Evolutionary conservation across 2,113 vertebrate species (phyloP).

Genomic region (Archocentrus centrarchus): DNA sequence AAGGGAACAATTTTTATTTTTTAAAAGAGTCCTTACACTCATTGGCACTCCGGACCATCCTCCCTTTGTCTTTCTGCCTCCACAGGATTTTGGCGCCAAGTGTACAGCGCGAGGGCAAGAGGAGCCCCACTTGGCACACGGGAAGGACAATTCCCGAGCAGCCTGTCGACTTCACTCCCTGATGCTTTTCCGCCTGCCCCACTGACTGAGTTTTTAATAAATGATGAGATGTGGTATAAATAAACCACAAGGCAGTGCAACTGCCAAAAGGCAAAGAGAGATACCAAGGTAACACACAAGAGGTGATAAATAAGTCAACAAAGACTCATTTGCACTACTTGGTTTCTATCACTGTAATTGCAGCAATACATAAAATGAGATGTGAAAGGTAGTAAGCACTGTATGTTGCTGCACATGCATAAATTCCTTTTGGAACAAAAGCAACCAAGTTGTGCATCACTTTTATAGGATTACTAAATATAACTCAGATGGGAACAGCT

Average conservation of each 20-base stretch:
- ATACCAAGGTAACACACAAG: conserved; percentile 79
- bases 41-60: conserved; percentile 9
- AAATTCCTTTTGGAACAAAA: conserved; percentile 37
- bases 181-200: conserved; percentile 79
- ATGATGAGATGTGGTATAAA: conserved; percentile 84
- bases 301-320: conserved; percentile 82
- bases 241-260: conserved; percentile 82
- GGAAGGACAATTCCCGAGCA: conserved; percentile 72
- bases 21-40: conserved; percentile 15
- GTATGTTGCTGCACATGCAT: conserved; percentile 12
- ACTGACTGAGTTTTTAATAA: conserved; percentile 89
- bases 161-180: conserved; percentile 75
- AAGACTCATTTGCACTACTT: conserved; percentile 75
- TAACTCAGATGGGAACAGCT: conserved; percentile 28
- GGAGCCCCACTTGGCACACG: conserved; percentile 73
- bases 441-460: conserved; percentile 19
- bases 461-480: conserved; percentile 36
- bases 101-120: conserved; percentile 54
- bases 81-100: conserved; percentile 48
- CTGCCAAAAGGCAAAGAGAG: conserved; percentile 76
- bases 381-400: conserved; percentile 15
- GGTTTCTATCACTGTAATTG: conserved; percentile 60
- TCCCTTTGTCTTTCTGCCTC: conserved; percentile 64
- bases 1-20: conserved; percentile 35
- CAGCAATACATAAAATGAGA: conserved; percentile 40